A percentile compares a stretch with the other conserved stretches of the same genome.
phyloP scores from a whole-genome alignment of 2,113 vertebrate species.

The Tachysurus fulvidraco region DNA sequence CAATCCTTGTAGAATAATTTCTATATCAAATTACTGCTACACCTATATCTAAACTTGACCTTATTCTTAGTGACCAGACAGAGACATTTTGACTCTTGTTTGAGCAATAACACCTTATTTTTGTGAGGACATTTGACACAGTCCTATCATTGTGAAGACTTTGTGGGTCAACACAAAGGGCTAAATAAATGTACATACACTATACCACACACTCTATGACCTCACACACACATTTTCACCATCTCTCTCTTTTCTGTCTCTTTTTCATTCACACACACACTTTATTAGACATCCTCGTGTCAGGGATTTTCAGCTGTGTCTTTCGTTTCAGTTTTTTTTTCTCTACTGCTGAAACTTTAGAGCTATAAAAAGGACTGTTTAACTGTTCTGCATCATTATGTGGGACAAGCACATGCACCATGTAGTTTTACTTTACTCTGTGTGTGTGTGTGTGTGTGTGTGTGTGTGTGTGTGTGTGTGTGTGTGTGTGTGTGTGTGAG shows the following conservation, averaged over 20 bases:
- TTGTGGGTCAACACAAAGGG: neutral
- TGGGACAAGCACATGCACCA: slow-evolving; percentile 53
- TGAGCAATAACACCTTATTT: neutral
- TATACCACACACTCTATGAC: neutral
- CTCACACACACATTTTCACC: neutral
- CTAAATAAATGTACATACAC: neutral
- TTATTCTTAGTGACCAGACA: neutral
- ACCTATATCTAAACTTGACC: neutral
- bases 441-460: slow-evolving; percentile 40
- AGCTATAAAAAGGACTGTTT: slow-evolving; percentile 35
- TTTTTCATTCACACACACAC: slow-evolving; percentile 88
- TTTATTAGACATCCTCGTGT: slow-evolving; percentile 79
- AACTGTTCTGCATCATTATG: slow-evolving; percentile 47
- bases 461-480: slow-evolving; percentile 38
- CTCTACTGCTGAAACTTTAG: slow-evolving; percentile 43
- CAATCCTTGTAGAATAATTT: neutral
- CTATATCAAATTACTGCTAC: neutral
- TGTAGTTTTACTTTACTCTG: slow-evolving; percentile 43
- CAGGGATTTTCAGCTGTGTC: slow-evolving; percentile 1
- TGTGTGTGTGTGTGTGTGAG: neutral
- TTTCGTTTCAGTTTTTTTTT: slow-evolving; percentile 34
- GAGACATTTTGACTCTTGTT: neutral
- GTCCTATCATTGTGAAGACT: neutral
- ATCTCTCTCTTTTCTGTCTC: slow-evolving; percentile 53
- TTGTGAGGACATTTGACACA: neutral